Base-by-base conservation (phyloP, 2,113 vertebrate genomes). In the Rhinogobius similis region DNA sequence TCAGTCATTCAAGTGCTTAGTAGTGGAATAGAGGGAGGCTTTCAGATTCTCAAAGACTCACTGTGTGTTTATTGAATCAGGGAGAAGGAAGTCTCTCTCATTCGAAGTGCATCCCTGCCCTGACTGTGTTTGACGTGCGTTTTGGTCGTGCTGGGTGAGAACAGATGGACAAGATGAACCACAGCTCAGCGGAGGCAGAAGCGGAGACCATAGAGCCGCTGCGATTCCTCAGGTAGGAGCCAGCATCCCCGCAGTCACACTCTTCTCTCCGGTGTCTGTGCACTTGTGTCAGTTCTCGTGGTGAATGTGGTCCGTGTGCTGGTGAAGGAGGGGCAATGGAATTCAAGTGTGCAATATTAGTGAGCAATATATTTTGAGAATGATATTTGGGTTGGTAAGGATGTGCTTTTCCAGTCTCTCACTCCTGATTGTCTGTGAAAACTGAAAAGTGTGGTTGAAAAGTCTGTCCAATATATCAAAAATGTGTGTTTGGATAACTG, bases 201-300 rank as follows among this genome's bases (percentile, higher is more conserved):
- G 68, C 87, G 38, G 93, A 92, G 70, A 90, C 81, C 84, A 92
- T 86, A 73, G 92, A 93, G 76, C 83, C 92, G 0, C 87, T 94
- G 83, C 92, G 92, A 18, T 93, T 91, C 83, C 90, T 93, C 85
- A 93, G 93, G 93, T 94, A 91, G 74, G 87, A 71, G 67, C 70
- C 72, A 75, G 74, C 38, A 39, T 36, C 29, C 75, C 20, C 29
- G 6, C 29, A 4, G 36, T 24, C 26, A 14, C 67, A 56, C 62
- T 70, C 73, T 58, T 41, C 61, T 21, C 41, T 21, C 10, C 50
- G 13, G 64, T 58, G 24, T 32, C 62, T 48, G 32, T 5, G 53
- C 53, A 56, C 53, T 58, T 29, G 55, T 58, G 29, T 29, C 26
- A 29, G 14, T 20, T 29, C 55, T 56, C 55, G 18, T 29, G 26